These are phyloP conservation scores for Xenopus borealis DNA, from an alignment of 2,113 vertebrate genomes.

Conservation along the genomic window DNA sequence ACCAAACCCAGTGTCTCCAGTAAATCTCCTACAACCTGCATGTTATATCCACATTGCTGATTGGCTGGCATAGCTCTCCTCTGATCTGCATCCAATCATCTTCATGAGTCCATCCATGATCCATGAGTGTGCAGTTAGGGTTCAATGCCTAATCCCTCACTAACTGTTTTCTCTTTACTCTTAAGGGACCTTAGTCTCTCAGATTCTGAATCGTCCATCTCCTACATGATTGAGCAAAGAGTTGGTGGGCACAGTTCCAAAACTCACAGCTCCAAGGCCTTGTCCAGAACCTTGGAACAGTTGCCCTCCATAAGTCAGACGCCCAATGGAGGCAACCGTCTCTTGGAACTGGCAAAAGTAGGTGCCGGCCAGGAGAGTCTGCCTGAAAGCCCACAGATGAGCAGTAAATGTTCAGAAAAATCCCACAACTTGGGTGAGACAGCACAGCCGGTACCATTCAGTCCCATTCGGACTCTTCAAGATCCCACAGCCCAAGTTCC, in stretches of 20 bases:
- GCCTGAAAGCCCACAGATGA: slow-evolving; percentile 76
- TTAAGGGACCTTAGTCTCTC: slow-evolving; percentile 87
- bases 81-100: too few relatives aligned
- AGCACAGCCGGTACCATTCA: slow-evolving; percentile 58
- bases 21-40: too few relatives aligned
- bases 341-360: slow-evolving; percentile 57
- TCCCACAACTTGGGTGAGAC: slow-evolving; percentile 79
- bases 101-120: too few relatives aligned
- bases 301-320: slow-evolving; percentile 32
- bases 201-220: slow-evolving; percentile 90
- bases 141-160: neutral
- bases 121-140: too few relatives aligned
- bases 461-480: slow-evolving; percentile 80
- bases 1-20: too few relatives aligned
- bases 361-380: slow-evolving; percentile 54
- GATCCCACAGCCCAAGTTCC: slow-evolving; percentile 87
- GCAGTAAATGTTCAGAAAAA: slow-evolving; percentile 78
- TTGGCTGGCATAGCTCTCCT: too few relatives aligned
- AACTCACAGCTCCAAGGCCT: slow-evolving; percentile 72
- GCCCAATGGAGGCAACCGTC: slow-evolving; percentile 74
- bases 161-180: slow-evolving; percentile 14
- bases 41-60: too few relatives aligned
- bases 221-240: slow-evolving; percentile 78
- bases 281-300: slow-evolving; percentile 69
- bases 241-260: slow-evolving; percentile 63